These are phyloP conservation scores for Aphelenchoides bicaudatus DNA, from an alignment of 2,888 invertebrate species.

Conservation along the genomic window DNA sequence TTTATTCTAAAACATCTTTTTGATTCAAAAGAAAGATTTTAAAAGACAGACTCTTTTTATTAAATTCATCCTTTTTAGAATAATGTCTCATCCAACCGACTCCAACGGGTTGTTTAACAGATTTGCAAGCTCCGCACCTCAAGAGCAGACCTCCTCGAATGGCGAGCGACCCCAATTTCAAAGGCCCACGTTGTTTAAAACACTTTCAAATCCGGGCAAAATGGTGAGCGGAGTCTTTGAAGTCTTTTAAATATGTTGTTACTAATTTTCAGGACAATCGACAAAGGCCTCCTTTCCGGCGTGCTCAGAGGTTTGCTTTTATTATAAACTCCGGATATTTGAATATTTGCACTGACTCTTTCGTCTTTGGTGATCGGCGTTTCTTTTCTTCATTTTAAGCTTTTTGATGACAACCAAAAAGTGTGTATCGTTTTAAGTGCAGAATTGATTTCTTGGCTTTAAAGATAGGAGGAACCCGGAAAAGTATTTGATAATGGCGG, in stretches of 20 bases:
- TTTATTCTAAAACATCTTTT: too few relatives aligned
- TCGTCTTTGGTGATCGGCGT: neutral
- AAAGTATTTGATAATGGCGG: too few relatives aligned
- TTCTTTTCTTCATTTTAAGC: too few relatives aligned
- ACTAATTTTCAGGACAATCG: conserved; percentile 1
- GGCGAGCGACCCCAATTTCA: too few relatives aligned
- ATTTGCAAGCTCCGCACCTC: too few relatives aligned
- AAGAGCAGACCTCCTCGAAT: too few relatives aligned
- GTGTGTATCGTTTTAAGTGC: neutral
- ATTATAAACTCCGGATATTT: neutral
- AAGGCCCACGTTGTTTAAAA: neutral
- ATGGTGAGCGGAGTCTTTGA: neutral
- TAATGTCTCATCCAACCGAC: too few relatives aligned
- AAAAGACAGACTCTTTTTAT: too few relatives aligned
- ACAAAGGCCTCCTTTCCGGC: neutral
- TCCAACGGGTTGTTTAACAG: too few relatives aligned
- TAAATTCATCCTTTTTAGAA: too few relatives aligned
- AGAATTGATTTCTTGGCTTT: neutral
- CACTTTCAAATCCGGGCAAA: conserved; percentile 12
- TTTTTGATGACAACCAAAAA: too few relatives aligned
- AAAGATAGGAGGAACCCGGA: neutral
- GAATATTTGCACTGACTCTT: neutral
- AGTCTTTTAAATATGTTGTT: neutral
- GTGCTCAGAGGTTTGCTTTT: conserved; percentile 6
- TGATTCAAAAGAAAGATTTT: too few relatives aligned